phyloP scores from a whole-genome alignment of 1,140 invertebrate genomes.

The Conopomorpha cramerella region DNA sequence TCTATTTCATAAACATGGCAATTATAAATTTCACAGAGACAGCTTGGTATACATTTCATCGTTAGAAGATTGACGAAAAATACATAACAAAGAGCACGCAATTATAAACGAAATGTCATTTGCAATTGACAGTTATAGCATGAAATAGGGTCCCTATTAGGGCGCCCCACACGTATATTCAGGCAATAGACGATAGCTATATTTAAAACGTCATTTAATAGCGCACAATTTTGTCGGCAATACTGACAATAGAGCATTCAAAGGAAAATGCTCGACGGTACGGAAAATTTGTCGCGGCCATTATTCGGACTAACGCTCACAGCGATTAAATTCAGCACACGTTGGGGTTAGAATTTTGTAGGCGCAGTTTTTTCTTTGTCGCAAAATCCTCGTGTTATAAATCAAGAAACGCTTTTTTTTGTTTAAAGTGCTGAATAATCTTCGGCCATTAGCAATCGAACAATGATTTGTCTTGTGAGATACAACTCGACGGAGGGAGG shows the following conservation, averaged over 20 bases:
- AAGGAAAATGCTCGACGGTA: constrained; percentile 49
- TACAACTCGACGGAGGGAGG: too few species aligned
- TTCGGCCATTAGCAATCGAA: too few species aligned
- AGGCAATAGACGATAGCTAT: constrained; percentile 19
- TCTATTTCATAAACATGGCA: too few species aligned
- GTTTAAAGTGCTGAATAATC: too few species aligned
- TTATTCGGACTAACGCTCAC: constrained; percentile 46
- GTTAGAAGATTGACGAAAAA: not conserved
- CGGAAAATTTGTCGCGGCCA: constrained; percentile 54
- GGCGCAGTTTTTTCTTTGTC: too few species aligned
- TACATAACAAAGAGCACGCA: not conserved
- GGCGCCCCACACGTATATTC: not conserved
- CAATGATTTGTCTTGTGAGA: too few species aligned
- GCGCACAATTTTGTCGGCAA: constrained; percentile 48
- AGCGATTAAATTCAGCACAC: constrained; percentile 50
- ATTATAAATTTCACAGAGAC: not conserved
- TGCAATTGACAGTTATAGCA: not conserved
- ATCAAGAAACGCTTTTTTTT: too few species aligned
- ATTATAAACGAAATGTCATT: not conserved
- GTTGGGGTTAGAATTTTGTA: constrained; percentile 17
- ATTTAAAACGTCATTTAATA: constrained; percentile 56
- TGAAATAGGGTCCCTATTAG: too few species aligned
- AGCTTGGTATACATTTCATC: not conserved
- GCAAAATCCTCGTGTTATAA: too few species aligned
- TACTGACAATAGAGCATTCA: constrained; percentile 50